Evolutionary conservation across 2,797 vertebrate genomes (phyloP), one percentile per base, ranked within the genome.

Genomic region (Phoeniculus purpureus): DNA sequence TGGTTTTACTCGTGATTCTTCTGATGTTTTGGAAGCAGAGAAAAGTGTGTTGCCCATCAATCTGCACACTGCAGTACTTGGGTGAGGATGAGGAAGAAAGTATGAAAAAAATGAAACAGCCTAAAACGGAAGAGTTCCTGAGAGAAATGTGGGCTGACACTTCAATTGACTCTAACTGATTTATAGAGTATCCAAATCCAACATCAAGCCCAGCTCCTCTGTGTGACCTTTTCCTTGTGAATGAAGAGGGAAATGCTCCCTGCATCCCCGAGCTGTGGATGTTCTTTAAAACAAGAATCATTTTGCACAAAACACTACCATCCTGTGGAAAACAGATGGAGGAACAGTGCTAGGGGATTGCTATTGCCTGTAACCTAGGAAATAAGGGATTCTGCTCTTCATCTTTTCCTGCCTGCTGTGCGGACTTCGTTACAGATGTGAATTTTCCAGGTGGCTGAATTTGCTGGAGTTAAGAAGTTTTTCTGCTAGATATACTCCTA

Each of bases 271-370:
- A 74, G 47, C 54, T 85, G 47, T 81, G 64, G 34, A 54, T 86
- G 15, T 58, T 31, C 71, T 70, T 85, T 67, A 51, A 92, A 90
- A 50, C 31, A 34, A 85, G 52, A 43, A 66, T 75, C 21, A 32
- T 93, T 94, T 93, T 87, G 55, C 66, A 70, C 76, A 93, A 72
- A 93, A 93, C 43, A 72, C 47, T 75, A 93, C 73, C 81, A 78
- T 94, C 79, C 79, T 94, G 73, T 91, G 89, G 79, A 90, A 92
- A 77, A 61, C 61, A 89, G 81, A 34, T 16, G 29, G 61, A 93
- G 88, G 65, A 94, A 26, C 90, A 89, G 27, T 58, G 47, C 54
- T 58, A n/a, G 58, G 43, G 45, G 68, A n/a, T 76, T 80, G 43
- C 58, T 55, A 1, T 74, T 90, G 54, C 22, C 51, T 65, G 26